A percentile compares a stretch with the other conserved stretches of the same genome.
Conservation (phyloP, 30 jellyfish, hydroid and myxozoan genomes). For the Hydra vulgaris region DNA sequence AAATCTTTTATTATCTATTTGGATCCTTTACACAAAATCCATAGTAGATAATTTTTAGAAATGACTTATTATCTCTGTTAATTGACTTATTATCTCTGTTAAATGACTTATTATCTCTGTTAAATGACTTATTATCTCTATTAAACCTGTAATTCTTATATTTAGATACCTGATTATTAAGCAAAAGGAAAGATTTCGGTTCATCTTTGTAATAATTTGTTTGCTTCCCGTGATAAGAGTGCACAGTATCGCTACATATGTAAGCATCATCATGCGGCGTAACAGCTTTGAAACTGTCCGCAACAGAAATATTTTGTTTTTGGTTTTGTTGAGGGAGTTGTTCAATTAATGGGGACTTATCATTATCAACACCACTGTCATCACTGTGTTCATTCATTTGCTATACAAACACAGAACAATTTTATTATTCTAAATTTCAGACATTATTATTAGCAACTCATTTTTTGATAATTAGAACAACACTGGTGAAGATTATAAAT, state of each 20-base stretch:
- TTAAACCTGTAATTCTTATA: background rate
- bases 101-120: too few relatives aligned
- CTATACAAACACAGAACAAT: background rate
- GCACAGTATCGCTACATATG: slow-evolving; percentile 9
- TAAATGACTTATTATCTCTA: too few relatives aligned
- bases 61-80: too few relatives aligned
- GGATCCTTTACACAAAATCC: too few relatives aligned
- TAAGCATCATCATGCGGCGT: slow-evolving; percentile 20
- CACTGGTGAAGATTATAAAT: too few relatives aligned
- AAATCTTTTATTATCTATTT: too few relatives aligned
- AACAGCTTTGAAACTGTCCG: background rate
- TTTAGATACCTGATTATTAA: background rate
- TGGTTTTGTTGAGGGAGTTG: background rate
- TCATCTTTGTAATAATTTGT: slow-evolving; percentile 28
- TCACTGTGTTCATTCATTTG: background rate
- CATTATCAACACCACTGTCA: background rate
- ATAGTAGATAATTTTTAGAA: too few relatives aligned
- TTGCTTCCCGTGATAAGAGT: slow-evolving; percentile 14
- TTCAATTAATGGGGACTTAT: background rate
- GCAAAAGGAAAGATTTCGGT: slow-evolving; percentile 13
- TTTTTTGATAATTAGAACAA: background rate
- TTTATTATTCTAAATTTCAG: background rate
- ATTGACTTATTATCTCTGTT: too few relatives aligned
- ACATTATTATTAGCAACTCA: background rate
- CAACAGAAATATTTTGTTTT: background rate